A percentile compares a stretch with the other conserved stretches of the same genome.
These are phyloP conservation scores for Columba guinea DNA, from an alignment of 2,797 vertebrate species.

Conservation along the genomic window DNA sequence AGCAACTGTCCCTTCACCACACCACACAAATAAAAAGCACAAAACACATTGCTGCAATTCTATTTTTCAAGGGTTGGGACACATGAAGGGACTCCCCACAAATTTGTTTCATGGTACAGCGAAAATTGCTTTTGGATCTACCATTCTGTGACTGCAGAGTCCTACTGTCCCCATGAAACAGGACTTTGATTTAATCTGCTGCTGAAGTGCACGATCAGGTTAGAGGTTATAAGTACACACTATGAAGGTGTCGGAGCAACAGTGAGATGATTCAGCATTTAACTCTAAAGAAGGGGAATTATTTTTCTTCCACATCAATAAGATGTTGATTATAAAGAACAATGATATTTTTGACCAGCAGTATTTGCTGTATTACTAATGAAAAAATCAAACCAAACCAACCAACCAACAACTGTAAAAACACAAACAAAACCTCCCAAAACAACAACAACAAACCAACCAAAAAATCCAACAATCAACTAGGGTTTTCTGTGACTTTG, in stretches of 20 bases:
- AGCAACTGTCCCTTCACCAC: background rate
- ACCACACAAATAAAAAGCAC: background rate
- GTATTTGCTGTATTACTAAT: background rate
- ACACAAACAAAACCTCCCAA: background rate
- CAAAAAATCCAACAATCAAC: background rate
- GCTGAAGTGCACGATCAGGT: background rate
- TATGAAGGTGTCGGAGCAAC: background rate
- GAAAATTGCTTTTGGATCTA: conserved; percentile 39
- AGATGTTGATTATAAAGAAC: background rate
- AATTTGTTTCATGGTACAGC: background rate
- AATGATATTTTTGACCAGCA: background rate
- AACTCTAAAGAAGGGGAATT: background rate
- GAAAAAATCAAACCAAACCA: background rate
- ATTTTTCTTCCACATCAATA: background rate
- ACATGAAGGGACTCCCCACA: background rate
- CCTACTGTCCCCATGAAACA: background rate
- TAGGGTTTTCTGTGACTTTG: background rate
- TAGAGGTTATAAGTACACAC: background rate
- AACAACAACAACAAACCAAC: too few relatives aligned
- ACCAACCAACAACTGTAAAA: too few relatives aligned
- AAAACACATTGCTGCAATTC: background rate
- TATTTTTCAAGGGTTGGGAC: background rate
- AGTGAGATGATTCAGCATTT: background rate
- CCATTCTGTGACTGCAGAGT: background rate
- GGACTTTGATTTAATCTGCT: conserved; percentile 8